Base-by-base conservation (phyloP, 2,888 invertebrate species). In the Caenorhabditis sp. region DNA sequence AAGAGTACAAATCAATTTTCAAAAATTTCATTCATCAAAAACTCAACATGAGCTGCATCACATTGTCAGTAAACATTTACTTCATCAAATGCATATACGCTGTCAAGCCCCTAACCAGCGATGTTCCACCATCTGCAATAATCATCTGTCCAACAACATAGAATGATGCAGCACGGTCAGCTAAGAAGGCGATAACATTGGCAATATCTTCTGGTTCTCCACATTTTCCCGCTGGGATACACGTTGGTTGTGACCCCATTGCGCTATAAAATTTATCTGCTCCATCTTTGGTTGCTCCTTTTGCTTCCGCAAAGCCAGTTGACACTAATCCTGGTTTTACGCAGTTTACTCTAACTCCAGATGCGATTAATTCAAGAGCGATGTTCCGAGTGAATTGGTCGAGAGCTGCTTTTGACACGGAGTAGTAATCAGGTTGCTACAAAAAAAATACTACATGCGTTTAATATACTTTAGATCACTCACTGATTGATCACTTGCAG, bases 111-210 rank as follows among this genome's bases (percentile, higher is more conserved):
- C 66, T 59, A 14, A 70, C 36, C 49, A 70, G 26, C 7, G 63
- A 43, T 12, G 66, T 36, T 49, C 70, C 70, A 21, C 70, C 70
- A 50, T 70, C 70, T 10, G 70, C 70, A 2, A 66, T 66, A 50
- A 70, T 66, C 12, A 56, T 54, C 25, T 70, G 70, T 10, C 70
- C 70, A 38, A 70, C 0, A 63, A 65, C n/a, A 71, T 62, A 66
- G 5, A 59, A 65, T 17, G 70, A 66, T 0, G 59, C 27, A 12
- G 36, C 61, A 31, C 70, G 58, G 20, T 70, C 70, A 8, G 66
- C 65, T 53, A 70, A 54, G 38, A 66, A 70, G 0, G 27, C 26
- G 26, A 57, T 57, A 14, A 57, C 31, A 27, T 26, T 57, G 14
- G 57, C 57, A 57, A 57, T 57, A n/a, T 57, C 57, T 4, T 57